These are phyloP conservation scores for Pipistrellus kuhlii DNA, from an alignment of 2,797 vertebrate species.

Conservation along the genomic window DNA sequence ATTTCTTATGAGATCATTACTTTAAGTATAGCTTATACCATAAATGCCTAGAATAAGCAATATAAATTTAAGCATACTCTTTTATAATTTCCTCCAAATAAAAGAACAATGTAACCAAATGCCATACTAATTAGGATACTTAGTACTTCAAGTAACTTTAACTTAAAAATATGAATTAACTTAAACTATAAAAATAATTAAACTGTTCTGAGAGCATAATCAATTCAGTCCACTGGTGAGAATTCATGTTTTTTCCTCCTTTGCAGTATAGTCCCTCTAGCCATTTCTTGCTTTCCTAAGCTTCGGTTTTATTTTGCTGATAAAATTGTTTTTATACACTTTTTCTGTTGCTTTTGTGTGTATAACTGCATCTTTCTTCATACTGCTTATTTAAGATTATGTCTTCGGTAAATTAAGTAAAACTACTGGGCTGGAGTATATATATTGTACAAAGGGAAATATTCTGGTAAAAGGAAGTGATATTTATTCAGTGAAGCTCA, in stretches of 20 bases:
- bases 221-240: not conserved
- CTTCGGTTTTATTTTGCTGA: not conserved
- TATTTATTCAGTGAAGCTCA: not conserved
- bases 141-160: constrained; percentile 45
- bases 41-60: constrained; percentile 48
- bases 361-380: not conserved
- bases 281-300: constrained; percentile 37
- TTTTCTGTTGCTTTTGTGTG: not conserved
- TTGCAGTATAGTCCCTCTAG: not conserved
- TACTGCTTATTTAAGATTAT: constrained; percentile 2
- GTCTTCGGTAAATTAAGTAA: constrained; percentile 9
- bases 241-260: not conserved
- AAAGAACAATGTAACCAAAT: constrained; percentile 44
- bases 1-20: constrained; percentile 47
- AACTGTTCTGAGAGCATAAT: constrained; percentile 46
- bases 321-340: not conserved
- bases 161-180: constrained; percentile 54
- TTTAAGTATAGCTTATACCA: constrained; percentile 38
- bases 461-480: not conserved
- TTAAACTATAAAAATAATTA: constrained; percentile 16
- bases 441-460: not conserved
- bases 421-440: not conserved
- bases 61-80: constrained; percentile 3
- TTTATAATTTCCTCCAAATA: constrained; percentile 61
- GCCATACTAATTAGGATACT: constrained; percentile 32